These are phyloP conservation scores for Lophotriccus pileatus DNA, from an alignment of 2,797 vertebrate genomes.

Conservation along the genomic window DNA sequence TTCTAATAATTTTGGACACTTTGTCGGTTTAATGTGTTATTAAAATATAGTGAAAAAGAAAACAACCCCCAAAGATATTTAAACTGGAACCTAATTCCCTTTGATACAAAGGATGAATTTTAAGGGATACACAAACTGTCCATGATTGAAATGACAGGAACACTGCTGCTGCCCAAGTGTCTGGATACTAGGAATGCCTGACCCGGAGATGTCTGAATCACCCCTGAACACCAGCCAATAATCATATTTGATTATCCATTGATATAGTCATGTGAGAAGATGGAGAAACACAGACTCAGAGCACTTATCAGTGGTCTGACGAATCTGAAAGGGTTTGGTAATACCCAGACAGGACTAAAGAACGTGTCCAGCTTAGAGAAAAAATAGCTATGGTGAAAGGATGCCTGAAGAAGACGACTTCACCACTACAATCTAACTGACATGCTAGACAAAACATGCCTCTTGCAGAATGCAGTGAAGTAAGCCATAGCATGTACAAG, in stretches of 20 bases:
- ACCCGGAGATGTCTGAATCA: neutral
- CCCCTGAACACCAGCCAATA: neutral
- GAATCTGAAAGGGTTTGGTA: neutral
- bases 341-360: neutral
- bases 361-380: neutral
- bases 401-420: neutral
- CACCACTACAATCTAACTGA: neutral
- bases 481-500: neutral
- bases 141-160: neutral
- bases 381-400: neutral
- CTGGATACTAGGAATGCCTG: neutral
- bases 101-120: neutral
- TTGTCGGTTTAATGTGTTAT: neutral
- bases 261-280: neutral
- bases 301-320: fast-evolving
- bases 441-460: neutral
- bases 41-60: neutral
- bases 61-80: neutral
- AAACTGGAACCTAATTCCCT: neutral
- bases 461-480: neutral
- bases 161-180: neutral
- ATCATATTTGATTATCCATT: neutral
- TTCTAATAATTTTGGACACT: neutral
- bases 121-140: neutral
- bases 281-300: neutral